Evolutionary conservation across 2,113 vertebrate species (phyloP).

Genomic region (Neomonachus schauinslandi): DNA sequence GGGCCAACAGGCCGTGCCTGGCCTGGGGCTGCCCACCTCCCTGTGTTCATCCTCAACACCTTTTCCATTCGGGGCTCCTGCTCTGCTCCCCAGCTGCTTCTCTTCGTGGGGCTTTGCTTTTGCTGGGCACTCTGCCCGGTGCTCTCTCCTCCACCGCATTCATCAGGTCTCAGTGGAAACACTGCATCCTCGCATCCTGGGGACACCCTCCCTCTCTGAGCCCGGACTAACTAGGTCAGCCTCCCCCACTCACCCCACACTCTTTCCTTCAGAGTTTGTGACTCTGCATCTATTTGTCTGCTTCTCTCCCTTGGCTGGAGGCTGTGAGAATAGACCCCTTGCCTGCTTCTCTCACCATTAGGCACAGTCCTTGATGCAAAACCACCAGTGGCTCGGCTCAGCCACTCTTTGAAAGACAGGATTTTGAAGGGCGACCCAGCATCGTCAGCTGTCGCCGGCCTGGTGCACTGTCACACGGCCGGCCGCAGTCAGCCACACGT

Average conservation of each 20-base stretch:
- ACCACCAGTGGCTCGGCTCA: accelerated
- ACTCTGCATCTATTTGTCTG: not conserved
- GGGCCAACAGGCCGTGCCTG: accelerated
- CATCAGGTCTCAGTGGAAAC: not conserved
- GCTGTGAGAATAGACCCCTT: not conserved
- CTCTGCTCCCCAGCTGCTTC: too few species aligned
- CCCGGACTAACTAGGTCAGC: too few species aligned
- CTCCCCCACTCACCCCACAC: accelerated
- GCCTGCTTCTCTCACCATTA: not conserved
- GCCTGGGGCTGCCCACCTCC: not conserved
- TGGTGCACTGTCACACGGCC: not conserved
- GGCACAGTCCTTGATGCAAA: not conserved
- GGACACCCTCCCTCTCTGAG: not conserved
- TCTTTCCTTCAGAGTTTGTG: not conserved
- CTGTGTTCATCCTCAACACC: not conserved
- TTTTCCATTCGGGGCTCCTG: not conserved
- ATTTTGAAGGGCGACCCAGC: not conserved
- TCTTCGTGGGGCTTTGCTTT: not conserved
- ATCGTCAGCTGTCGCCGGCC: accelerated
- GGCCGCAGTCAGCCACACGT: accelerated
- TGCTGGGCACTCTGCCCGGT: not conserved
- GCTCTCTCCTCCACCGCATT: accelerated
- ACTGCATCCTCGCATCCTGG: not conserved
- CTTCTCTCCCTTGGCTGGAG: not conserved
- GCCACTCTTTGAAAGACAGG: not conserved